These are phyloP conservation scores for Indicator maculatus DNA, from an alignment of 2,113 vertebrate species.

Conservation along the genomic window DNA sequence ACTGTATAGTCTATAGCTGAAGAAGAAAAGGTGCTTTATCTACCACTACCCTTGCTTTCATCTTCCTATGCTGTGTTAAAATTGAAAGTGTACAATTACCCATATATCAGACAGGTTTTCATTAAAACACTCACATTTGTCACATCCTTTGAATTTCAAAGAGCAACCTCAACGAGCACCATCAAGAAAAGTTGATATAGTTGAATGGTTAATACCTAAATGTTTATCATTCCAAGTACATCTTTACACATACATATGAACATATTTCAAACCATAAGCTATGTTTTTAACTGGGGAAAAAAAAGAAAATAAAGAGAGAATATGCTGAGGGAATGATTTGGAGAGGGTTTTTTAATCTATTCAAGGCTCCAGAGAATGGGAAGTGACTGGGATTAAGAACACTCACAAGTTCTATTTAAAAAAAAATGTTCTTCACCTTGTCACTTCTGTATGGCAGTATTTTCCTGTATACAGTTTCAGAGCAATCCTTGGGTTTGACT, in stretches of 20 bases:
- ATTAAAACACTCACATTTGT: background rate
- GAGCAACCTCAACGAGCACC: background rate
- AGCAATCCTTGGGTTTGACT: background rate
- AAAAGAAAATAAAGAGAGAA: background rate
- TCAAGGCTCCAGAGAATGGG: background rate
- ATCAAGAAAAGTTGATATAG: background rate
- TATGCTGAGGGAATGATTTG: background rate
- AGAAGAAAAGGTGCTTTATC: constrained; percentile 7
- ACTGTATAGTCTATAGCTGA: background rate
- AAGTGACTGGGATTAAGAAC: background rate
- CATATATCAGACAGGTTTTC: background rate
- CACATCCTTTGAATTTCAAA: background rate
- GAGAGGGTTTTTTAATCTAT: background rate
- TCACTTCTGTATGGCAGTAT: background rate
- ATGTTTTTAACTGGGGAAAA: background rate
- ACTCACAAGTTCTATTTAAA: background rate
- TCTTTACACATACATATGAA: background rate
- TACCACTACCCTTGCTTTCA: background rate
- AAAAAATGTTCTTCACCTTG: background rate
- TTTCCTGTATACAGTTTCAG: background rate
- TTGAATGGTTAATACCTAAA: background rate
- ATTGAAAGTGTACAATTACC: background rate
- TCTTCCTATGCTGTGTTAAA: constrained; percentile 38
- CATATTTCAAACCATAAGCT: background rate
- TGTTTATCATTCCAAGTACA: background rate